Conservation (phyloP, 1,140 invertebrate genomes). For the Bombus fervidus region DNA sequence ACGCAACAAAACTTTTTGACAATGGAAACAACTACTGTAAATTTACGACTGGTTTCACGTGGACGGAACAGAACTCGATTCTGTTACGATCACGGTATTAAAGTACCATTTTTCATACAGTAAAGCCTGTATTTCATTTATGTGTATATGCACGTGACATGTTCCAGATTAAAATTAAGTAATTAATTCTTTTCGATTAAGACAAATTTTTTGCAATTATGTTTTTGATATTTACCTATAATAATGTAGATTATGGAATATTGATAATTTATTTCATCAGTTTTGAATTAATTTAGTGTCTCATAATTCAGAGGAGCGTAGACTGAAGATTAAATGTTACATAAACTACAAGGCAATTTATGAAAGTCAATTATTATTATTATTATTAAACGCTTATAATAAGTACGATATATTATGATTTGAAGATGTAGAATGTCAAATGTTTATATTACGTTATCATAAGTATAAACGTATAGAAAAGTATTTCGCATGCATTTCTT, state of each 20-base stretch:
- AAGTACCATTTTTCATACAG: slow-evolving; percentile 23
- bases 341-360: neutral
- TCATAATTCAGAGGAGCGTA: neutral
- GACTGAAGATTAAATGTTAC: neutral
- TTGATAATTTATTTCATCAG: neutral
- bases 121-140: slow-evolving; percentile 31
- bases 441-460: slow-evolving; percentile 2
- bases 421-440: neutral
- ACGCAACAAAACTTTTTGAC: slow-evolving; percentile 49
- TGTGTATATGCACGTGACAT: too few relatives aligned
- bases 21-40: slow-evolving; percentile 54
- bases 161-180: neutral
- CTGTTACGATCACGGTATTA: slow-evolving; percentile 44
- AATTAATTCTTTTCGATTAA: neutral
- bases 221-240: neutral
- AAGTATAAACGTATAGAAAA: neutral
- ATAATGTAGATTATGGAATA: neutral
- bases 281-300: neutral
- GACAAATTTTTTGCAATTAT: neutral
- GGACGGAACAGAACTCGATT: slow-evolving; percentile 46
- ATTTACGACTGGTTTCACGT: slow-evolving; percentile 59
- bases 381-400: neutral
- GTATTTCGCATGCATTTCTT: neutral
- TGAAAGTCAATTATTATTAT: neutral
- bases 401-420: neutral